A percentile compares a stretch with the other conserved stretches of the same genome.
These are phyloP conservation scores for Polyergus mexicanus DNA, from an alignment of 1,140 invertebrate genomes.

Conservation along the genomic window DNA sequence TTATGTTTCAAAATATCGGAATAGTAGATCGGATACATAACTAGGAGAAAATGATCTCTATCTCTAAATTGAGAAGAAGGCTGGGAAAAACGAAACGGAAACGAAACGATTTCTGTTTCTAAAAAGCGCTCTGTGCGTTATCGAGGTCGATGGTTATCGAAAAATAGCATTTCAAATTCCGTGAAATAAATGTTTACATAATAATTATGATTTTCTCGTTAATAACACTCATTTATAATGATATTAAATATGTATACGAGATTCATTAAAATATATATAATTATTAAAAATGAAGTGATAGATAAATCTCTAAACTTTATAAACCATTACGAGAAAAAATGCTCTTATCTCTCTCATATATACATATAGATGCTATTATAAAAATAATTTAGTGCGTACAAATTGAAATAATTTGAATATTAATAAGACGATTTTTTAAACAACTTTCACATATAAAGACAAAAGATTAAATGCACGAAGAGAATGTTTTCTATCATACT, in stretches of 20 bases:
- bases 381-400: neutral
- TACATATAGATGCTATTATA: neutral
- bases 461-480: slow-evolving; percentile 16
- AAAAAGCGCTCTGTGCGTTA: slow-evolving; percentile 41
- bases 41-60: slow-evolving; percentile 13
- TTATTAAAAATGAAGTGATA: slow-evolving; percentile 5
- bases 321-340: neutral
- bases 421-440: neutral
- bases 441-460: neutral
- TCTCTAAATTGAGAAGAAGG: slow-evolving; percentile 2
- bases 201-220: neutral
- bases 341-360: too few species aligned
- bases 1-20: neutral
- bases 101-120: slow-evolving; percentile 27
- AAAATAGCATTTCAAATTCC: neutral
- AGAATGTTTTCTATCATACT: neutral
- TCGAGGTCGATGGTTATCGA: slow-evolving; percentile 29
- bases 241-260: neutral
- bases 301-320: neutral
- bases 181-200: neutral
- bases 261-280: slow-evolving; percentile 3
- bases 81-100: slow-evolving; percentile 4
- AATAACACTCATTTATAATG: neutral
- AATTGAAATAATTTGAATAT: neutral
- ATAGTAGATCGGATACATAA: slow-evolving; percentile 25